Percentiles rank a stretch among this genome's conserved stretches.
Evolutionary conservation across 2,113 vertebrate species (phyloP).

Genomic region (Pelusios castaneus): DNA sequence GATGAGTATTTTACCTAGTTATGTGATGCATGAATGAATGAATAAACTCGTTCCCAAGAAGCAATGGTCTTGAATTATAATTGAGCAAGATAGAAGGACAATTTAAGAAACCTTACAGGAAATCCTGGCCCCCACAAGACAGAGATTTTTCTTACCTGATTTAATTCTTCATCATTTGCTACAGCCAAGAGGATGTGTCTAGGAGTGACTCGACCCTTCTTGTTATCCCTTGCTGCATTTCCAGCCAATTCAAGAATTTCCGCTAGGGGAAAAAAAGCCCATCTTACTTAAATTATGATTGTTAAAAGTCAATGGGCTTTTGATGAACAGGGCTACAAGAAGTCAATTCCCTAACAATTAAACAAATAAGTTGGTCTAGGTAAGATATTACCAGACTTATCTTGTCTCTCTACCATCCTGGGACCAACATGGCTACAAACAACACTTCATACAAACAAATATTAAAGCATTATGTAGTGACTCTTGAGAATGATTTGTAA

Average conservation of each 20-base stretch:
- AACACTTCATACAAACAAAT: neutral
- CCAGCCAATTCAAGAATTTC: slow-evolving; percentile 98
- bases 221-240: slow-evolving; percentile 98
- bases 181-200: slow-evolving; percentile 97
- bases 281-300: slow-evolving; percentile 23
- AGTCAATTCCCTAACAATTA: neutral
- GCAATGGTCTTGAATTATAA: slow-evolving; percentile 47
- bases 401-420: neutral
- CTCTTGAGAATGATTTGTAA: neutral
- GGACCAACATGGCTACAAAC: neutral
- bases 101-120: slow-evolving; percentile 41
- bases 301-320: neutral
- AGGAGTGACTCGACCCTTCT: slow-evolving; percentile 96
- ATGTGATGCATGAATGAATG: neutral
- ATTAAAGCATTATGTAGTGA: neutral
- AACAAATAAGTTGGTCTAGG: neutral
- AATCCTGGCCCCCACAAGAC: slow-evolving; percentile 6
- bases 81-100: slow-evolving; percentile 28
- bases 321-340: neutral
- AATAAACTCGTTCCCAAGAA: slow-evolving; percentile 18
- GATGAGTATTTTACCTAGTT: neutral
- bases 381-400: neutral
- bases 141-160: slow-evolving; percentile 85
- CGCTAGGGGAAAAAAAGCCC: slow-evolving; percentile 75
- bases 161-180: slow-evolving; percentile 97